Conservation (phyloP, 1,140 invertebrate genomes). For the Procambarus virginalis region DNA sequence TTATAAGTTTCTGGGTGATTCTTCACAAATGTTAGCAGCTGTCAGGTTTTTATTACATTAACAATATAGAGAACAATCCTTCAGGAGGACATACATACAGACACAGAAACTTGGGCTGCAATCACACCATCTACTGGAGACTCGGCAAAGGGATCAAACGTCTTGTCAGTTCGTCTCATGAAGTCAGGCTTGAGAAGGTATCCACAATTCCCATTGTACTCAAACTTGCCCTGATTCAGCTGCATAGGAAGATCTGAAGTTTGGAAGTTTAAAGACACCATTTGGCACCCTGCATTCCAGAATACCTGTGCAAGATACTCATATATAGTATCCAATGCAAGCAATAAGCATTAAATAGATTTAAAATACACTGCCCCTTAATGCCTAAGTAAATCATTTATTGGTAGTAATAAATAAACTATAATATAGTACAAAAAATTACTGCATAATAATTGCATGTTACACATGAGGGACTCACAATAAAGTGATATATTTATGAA, state of each 20-base stretch:
- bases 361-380: no score
- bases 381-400: no score
- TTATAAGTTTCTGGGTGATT: no score
- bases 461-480: no score
- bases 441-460: no score
- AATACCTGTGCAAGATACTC: conserved; percentile 75
- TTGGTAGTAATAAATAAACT: no score
- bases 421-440: no score
- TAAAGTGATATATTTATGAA: no score
- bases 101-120: conserved; percentile 98
- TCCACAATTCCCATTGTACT: conserved; percentile 97
- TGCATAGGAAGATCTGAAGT: conserved; percentile 99
- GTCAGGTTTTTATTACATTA: no score
- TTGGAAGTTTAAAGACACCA: conserved; percentile 99
- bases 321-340: neutral
- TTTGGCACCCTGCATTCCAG: conserved; percentile 89
- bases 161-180: conserved; percentile 96
- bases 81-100: conserved; percentile 78
- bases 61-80: no score
- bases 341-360: no score
- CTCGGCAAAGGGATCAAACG: conserved; percentile 99
- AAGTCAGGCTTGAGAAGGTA: conserved; percentile 99
- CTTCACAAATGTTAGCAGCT: no score
- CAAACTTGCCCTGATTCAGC: conserved; percentile 99
- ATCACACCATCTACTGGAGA: conserved; percentile 99